phyloP scores from a whole-genome alignment of 2,797 vertebrate species.

The Telmatherina bonti region DNA sequence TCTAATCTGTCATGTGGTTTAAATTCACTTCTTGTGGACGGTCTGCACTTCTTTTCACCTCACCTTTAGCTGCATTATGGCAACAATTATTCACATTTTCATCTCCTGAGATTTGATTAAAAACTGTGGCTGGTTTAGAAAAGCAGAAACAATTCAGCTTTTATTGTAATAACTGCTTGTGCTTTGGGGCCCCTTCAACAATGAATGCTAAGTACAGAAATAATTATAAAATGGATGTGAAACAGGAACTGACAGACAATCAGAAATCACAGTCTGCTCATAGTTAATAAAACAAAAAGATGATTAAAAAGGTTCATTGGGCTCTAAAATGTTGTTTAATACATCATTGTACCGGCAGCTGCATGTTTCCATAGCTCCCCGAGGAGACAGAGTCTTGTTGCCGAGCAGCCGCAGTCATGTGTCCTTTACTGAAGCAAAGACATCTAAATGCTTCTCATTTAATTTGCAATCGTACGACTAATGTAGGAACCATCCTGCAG shows the following conservation, averaged over 20 bases:
- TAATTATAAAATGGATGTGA: too few species aligned
- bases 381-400: background rate
- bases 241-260: too few species aligned
- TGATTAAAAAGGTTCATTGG: background rate
- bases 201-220: background rate
- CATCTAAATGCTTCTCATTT: conserved; percentile 1
- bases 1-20: conserved; percentile 36
- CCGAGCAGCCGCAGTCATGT: background rate
- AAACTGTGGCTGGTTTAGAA: background rate
- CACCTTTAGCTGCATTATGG: background rate
- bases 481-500: background rate
- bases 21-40: conserved; percentile 26
- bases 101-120: too few species aligned
- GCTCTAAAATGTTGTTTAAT: background rate
- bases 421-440: background rate
- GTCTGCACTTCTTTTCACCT: background rate
- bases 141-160: background rate
- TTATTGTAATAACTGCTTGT: background rate
- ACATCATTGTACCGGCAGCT: background rate
- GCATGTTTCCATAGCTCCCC: background rate
- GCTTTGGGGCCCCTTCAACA: background rate
- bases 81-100: background rate
- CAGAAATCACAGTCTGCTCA: background rate
- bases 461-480: background rate
- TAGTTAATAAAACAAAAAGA: background rate